These are phyloP conservation scores for Cinara cedri DNA, from an alignment of 2,888 invertebrate genomes.

Conservation along the genomic window DNA sequence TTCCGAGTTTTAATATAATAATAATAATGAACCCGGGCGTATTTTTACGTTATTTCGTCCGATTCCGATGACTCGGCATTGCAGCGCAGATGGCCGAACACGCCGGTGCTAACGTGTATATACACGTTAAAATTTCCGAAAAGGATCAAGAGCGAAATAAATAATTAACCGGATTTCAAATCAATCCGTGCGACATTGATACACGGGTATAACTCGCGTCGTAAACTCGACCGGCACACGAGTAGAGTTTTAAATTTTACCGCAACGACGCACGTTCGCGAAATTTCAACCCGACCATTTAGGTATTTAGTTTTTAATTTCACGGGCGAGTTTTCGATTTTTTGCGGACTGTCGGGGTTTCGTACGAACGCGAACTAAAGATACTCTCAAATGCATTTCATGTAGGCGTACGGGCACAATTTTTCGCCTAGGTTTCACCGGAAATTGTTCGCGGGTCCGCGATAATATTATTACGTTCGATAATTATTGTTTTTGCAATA, in stretches of 20 bases:
- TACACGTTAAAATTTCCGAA: background rate
- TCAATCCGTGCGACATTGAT: too few species aligned
- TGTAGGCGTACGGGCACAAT: too few species aligned
- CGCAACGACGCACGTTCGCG: too few species aligned
- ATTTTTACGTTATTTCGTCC: background rate
- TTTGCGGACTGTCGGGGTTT: background rate
- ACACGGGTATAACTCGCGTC: too few species aligned
- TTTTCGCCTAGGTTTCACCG: too few species aligned
- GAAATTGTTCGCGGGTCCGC: too few species aligned
- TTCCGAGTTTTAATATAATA: constrained; percentile 5
- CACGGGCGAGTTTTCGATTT: background rate
- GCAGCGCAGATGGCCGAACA: background rate
- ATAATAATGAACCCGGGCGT: background rate
- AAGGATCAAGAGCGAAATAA: background rate
- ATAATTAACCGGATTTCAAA: constrained; percentile 3
- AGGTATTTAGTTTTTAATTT: background rate
- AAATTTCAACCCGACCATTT: background rate
- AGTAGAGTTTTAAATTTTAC: too few species aligned
- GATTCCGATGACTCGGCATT: background rate
- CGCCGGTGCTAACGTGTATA: background rate
- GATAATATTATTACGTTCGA: too few species aligned
- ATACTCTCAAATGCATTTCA: too few species aligned
- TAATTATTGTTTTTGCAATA: too few species aligned
- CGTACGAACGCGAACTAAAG: too few species aligned
- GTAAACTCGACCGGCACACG: background rate